Evolutionary conservation across 1,140 invertebrate genomes (phyloP).

Genomic region (Calephelis virginiensis): DNA sequence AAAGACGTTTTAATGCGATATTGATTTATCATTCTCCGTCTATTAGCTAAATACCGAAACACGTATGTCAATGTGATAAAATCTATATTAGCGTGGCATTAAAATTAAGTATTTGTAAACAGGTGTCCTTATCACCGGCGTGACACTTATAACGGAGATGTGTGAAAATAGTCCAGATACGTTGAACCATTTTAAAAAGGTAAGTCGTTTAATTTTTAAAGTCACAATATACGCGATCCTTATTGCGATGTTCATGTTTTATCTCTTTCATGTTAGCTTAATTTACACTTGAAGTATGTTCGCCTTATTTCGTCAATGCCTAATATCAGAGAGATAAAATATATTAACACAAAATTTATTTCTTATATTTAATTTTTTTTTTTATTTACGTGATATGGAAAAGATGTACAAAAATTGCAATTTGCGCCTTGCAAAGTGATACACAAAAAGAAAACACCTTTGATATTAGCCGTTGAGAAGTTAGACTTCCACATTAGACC

Average conservation of each 20-base stretch:
- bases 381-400: no score
- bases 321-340: no score
- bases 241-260: not conserved
- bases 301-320: no score
- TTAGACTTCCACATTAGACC: no score
- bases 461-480: no score
- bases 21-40: not conserved
- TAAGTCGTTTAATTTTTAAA: slow-evolving; percentile 70
- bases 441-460: no score
- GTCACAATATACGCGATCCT: not conserved
- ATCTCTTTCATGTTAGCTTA: no score
- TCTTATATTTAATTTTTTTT: no score
- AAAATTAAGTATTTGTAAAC: slow-evolving; percentile 39
- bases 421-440: no score
- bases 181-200: slow-evolving; percentile 98
- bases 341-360: no score
- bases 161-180: slow-evolving; percentile 98
- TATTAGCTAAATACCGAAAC: not conserved
- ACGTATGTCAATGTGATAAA: not conserved
- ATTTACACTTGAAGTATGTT: no score
- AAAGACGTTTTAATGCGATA: not conserved
- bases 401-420: no score
- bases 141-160: slow-evolving; percentile 99
- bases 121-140: slow-evolving; percentile 98
- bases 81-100: not conserved